phyloP scores from a whole-genome alignment of 2,797 vertebrate species.

The Catostomus latipinnis region DNA sequence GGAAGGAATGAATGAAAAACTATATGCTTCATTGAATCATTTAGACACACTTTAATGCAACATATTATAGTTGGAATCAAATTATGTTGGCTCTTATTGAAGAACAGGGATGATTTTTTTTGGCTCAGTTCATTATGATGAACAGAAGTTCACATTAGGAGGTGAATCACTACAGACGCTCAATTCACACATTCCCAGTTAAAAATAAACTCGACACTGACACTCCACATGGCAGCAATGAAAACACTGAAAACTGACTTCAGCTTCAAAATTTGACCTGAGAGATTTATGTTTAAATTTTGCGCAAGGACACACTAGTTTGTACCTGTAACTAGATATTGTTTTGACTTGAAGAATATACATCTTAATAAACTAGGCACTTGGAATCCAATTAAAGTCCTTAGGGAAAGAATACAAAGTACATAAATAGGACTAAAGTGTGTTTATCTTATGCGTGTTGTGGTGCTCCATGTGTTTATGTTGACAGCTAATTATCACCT shows the following conservation, averaged over 20 bases:
- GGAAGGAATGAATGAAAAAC: too few species aligned
- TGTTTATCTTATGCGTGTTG: neutral
- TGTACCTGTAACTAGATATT: neutral
- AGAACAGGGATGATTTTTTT: slow-evolving; percentile 33
- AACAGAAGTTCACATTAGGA: slow-evolving; percentile 58
- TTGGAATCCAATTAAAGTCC: neutral
- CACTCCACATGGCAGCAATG: slow-evolving; percentile 64
- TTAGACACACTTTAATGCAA: too few species aligned
- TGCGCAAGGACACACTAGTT: neutral
- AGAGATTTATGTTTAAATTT: neutral
- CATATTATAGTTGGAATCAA: too few species aligned
- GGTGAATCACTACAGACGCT: slow-evolving; percentile 61
- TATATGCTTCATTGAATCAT: too few species aligned
- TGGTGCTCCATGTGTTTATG: neutral
- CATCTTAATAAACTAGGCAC: neutral
- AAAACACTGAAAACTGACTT: neutral
- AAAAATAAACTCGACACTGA: slow-evolving; percentile 75
- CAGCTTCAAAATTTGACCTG: neutral
- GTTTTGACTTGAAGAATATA: neutral
- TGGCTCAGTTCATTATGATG: slow-evolving; percentile 57
- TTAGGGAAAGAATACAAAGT: neutral
- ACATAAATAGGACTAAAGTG: neutral
- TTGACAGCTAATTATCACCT: neutral
- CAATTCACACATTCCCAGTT: slow-evolving; percentile 67
- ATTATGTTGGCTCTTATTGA: neutral